Base-by-base conservation (phyloP, 1,140 invertebrate species). In the Prorops nasuta region DNA sequence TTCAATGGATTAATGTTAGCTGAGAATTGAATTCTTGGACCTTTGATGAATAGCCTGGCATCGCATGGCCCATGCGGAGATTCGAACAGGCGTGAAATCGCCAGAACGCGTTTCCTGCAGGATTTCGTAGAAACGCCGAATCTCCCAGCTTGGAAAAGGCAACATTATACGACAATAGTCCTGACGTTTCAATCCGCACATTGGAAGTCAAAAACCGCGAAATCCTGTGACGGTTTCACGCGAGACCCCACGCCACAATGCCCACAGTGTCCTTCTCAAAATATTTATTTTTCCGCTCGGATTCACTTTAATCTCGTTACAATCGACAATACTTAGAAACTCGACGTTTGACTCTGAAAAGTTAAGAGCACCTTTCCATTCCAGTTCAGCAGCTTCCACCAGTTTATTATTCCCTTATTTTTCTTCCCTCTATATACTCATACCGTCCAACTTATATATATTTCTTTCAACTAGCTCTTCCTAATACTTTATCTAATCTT, bases 281-380 rank as follows among this genome's bases (percentile, higher is more conserved):
- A 71, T 71, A 71, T 71, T 71, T 71, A 69, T 71, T 66, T 67
- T 67, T 34, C 42, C 20, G 45, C 3, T 3, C 38, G 40, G 17
- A 19, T 20, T 3, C 38, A 38, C 38, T 28, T 22, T 67, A 67
- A 71, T 69, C 63, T 64, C 40, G 65, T 67, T 70, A 58, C 49
- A 10, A 6, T 17, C 48, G 51, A 69, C 64, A 67, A 66, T 58
- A 47, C 36, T 32, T 1, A 45, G 17, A 24, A 42, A 32, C 37
- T 24, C 39, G 17, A 55, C 22, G 35, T 54, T 62, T 64, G 65
- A 67, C 63, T 66, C 38, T 28, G 45, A 28, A n/a, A n/a, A 63
- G 62, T 64, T 65, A 64, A 66, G 54, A 62, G 58, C 34, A 18
- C 15, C 20, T n/a, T 17, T 48, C 34, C 19, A 17, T 54, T 34